Conservation (phyloP, 2,113 vertebrate genomes). For the Cinclus cinclus region DNA sequence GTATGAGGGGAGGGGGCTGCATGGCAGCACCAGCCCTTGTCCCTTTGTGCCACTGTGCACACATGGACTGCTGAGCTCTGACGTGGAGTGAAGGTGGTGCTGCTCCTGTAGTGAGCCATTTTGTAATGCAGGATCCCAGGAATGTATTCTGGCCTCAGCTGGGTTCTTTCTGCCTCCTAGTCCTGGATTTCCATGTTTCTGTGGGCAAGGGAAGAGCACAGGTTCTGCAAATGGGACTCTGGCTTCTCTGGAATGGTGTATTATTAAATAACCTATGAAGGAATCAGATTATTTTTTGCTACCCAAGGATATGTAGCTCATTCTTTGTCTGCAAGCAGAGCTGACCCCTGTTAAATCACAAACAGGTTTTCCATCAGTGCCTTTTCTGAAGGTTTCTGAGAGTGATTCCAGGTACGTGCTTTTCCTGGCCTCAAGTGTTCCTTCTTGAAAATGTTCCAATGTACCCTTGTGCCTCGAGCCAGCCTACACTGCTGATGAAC, state of each 20-base stretch:
- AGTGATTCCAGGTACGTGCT: not conserved
- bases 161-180: not conserved
- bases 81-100: not conserved
- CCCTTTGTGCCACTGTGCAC: not conserved
- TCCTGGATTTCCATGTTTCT: not conserved
- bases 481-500: not conserved
- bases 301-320: not conserved
- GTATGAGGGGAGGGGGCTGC: not conserved
- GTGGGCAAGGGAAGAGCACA: not conserved
- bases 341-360: not conserved
- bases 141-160: not conserved
- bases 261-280: not conserved
- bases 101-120: not conserved
- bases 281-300: not conserved
- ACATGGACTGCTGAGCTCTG: not conserved
- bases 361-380: not conserved
- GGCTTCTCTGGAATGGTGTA: not conserved
- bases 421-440: not conserved
- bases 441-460: not conserved
- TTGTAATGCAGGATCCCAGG: not conserved
- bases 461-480: not conserved
- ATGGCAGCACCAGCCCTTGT: not conserved
- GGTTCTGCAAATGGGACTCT: not conserved
- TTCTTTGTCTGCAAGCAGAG: not conserved
- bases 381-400: not conserved